Conservation (phyloP, 2,113 vertebrate species). For the Equus przewalskii region DNA sequence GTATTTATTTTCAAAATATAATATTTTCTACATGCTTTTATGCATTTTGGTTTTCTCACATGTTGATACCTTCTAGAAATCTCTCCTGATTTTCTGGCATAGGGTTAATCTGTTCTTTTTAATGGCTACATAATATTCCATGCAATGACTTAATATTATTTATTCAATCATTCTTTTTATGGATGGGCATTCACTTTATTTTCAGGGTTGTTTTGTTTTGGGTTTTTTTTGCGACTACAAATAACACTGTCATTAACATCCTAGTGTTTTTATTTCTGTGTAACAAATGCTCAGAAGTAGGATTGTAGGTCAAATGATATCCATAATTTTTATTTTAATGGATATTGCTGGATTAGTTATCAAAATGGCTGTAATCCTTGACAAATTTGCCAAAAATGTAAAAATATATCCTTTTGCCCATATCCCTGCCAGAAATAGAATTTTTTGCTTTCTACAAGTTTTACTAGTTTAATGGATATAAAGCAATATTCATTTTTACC, state of each 20-base stretch:
- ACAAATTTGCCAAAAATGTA: neutral
- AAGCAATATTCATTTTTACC: neutral
- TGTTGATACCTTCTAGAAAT: neutral
- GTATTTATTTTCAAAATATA: neutral
- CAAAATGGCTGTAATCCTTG: neutral
- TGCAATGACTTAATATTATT: neutral
- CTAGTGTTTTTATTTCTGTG: neutral
- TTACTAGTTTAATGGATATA: neutral
- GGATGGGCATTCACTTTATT: neutral
- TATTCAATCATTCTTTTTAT: constrained; percentile 1
- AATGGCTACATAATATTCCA: neutral
- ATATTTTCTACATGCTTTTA: neutral
- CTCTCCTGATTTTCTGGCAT: neutral
- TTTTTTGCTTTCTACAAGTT: neutral
- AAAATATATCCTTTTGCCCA: neutral
- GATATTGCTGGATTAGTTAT: neutral
- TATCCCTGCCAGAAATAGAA: neutral
- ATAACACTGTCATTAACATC: neutral
- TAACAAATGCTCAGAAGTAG: neutral
- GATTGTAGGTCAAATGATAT: neutral
- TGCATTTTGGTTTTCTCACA: neutral
- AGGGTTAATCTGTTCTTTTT: neutral
- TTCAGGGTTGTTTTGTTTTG: neutral
- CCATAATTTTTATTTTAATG: neutral
- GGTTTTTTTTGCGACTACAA: neutral